Evolutionary conservation across 2,888 invertebrate genomes (phyloP), one percentile per base, ranked within the genome.

Genomic region (Pteria penguin): DNA sequence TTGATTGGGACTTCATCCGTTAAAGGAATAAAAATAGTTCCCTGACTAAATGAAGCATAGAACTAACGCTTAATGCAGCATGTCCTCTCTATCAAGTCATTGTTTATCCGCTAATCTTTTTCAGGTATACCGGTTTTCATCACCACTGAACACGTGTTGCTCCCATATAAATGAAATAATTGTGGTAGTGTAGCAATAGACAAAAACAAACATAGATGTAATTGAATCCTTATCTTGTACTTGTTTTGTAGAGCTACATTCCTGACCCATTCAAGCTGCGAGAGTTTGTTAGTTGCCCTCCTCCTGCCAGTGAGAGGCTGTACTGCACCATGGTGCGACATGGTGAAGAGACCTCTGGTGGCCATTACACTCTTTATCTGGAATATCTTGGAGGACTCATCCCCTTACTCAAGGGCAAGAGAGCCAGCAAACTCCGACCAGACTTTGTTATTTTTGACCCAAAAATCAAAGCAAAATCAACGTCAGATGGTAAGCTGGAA

Each of bases 291-390:
- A 97, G 97, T 60, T 95, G 96, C 68, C 97, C 99, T 18, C 98
- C 98, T 1, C 94, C 95, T 29, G 95, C 95, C 79, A 95, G 95
- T 72, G 96, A 96, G 73, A 95, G 99, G 4, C 94, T 98, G 75
- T 98, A 98, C 93, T 99, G 99, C 93, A 99, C 99, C 71, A 98
- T 99, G 96, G 95, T 98, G 78, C 94, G 98, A 0, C 97, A 98
- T 90, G 97, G 97, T 86, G 91, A 90, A 31, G 90, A 91, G 78
- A 87, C 87, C 14, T 90, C 90, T 11, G 90, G 91, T n/a, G 91
- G 92, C n/a, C 92, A 93, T 73, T 94, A 93, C 84, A 93, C 93
- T 27, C 89, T 94, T 60, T 99, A 98, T 92, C 93, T 98, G 85
- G 98, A 99, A 92, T 98, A 98, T 92, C 94, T 98, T 45, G 99